Base-by-base conservation (phyloP, 2,797 vertebrate species). In the Pygocentrus nattereri region DNA sequence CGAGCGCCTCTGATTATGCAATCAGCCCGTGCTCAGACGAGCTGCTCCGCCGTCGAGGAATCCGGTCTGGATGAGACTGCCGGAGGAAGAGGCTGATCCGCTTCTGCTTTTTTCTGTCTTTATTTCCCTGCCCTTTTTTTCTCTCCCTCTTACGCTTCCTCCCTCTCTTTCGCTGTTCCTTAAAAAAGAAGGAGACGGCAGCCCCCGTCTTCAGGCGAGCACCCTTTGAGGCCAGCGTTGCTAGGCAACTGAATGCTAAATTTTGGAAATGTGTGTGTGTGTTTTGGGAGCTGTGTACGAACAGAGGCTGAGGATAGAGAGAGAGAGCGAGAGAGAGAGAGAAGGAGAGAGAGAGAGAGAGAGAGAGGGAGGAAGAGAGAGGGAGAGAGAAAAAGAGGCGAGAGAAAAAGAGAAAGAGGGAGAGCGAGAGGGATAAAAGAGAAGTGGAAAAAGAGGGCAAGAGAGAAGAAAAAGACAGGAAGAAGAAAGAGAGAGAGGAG, bases 181-280 rank as follows among this genome's bases (percentile, higher is more conserved):
- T 79, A 78, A 90, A 92, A 91, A 90, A 91, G 92, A 91, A 88
- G 86, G 90, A 92, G 91, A 92, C 85, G 76, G 87, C 70, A 82
- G 79, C 89, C 91, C 89, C 90, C 72, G 78, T 91, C 91, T 88
- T 83, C 88, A 86, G 89, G 86, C 84, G 88, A 90, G 88, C 82
- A 88, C 88, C 85, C 89, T 89, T 84, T 79, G 88, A 92, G 90
- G 90, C 86, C 41, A 19, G 67, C 79, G 94, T 95, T 93, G 93
- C 95, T 89, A 92, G 85, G 95, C 91, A 94, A 95, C 94, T 92
- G 90, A 94, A 95, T 94, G 93, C 94, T 92, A 94, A 93, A 94
- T 94, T 93, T 92, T 89, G 91, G 92, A 90, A 91, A 80, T 72
- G 78, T 78, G 86, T 85, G 69, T 86, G 74, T 79, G 41, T 41